These are phyloP conservation scores for Parochlus steinenii DNA, from an alignment of 2,888 invertebrate genomes.

Conservation along the genomic window DNA sequence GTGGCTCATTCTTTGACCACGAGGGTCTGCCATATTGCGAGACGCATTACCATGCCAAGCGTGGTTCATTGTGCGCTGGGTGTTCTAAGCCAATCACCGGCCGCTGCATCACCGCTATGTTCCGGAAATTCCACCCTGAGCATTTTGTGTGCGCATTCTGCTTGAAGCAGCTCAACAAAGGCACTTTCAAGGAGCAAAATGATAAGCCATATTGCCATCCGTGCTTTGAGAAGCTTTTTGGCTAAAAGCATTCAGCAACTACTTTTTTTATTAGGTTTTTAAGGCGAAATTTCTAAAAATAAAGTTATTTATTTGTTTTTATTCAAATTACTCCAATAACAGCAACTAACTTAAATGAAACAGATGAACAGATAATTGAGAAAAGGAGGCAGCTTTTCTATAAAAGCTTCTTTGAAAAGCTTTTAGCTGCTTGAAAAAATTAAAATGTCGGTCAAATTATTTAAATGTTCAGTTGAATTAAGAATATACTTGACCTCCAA, in stretches of 20 bases:
- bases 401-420: no score
- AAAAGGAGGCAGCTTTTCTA: no score
- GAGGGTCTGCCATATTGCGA: conserved; percentile 97
- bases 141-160: conserved; percentile 99
- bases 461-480: no score
- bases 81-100: conserved; percentile 96
- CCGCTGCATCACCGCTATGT: conserved; percentile 98
- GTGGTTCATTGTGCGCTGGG: conserved; percentile 93
- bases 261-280: not conserved
- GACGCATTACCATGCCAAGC: conserved; percentile 94
- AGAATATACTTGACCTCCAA: no score
- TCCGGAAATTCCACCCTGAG: conserved; percentile 96
- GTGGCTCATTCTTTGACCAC: conserved; percentile 96
- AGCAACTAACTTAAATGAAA: not conserved
- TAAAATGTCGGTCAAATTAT: no score
- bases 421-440: no score
- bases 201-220: conserved; percentile 97
- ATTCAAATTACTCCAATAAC: not conserved
- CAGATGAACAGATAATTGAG: no score
- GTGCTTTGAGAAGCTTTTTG: conserved; percentile 94
- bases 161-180: conserved; percentile 91
- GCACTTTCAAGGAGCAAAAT: conserved; percentile 98
- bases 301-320: not conserved
- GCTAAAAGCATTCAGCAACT: conserved; percentile 36
- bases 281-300: not conserved